Base-by-base conservation (phyloP, 1,140 invertebrate species). In the Brachionus paranguensis region DNA sequence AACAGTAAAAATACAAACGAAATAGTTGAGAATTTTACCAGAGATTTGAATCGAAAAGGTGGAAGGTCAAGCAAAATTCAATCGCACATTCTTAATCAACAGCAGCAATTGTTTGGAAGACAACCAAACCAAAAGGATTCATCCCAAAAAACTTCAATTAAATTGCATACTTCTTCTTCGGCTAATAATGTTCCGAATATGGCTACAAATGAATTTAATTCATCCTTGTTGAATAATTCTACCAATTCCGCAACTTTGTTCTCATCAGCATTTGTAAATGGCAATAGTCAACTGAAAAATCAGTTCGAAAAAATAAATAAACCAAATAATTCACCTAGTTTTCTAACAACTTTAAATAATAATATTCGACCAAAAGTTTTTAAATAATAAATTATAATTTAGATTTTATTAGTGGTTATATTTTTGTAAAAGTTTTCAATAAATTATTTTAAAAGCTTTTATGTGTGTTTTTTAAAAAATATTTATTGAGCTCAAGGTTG, bases 1-100 rank as follows among this genome's bases (percentile, higher is more conserved):
- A 76, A 47, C 47, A 50, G 43, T 50, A 76, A 50, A 76, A 76
- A 76, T 76, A 47, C 72, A 12, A 50, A 27, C 27, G 72, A 76
- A 27, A 47, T 76, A 14, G 45, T 76, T 50, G 72, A 76, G 27
- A 76, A 76, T 29, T 50, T 76, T 10, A 76, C 41, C 0, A 29
- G 72, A 50, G 72, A 76, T 29, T 76, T 76, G 20, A 47, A 76
- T 53, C 11, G 72, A 50, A 76, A 76, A 50, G 45, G 43, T 10
- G 41, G 17, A 43, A 41, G 37, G 20, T 47, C 68, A 8, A 43
- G 33, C 17, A 72, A 72, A 72, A 72, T 72, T 72, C 68, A 72
- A 45, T 20, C 68, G 3, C 68, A 72, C 2, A 72, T 72, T 29
- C 17, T 33, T 3, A 68, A 29, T 7, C 20, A 27, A 33, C 65